These are phyloP conservation scores for Mizuhopecten yessoensis DNA, from an alignment of 1,140 invertebrate genomes.

Conservation along the genomic window DNA sequence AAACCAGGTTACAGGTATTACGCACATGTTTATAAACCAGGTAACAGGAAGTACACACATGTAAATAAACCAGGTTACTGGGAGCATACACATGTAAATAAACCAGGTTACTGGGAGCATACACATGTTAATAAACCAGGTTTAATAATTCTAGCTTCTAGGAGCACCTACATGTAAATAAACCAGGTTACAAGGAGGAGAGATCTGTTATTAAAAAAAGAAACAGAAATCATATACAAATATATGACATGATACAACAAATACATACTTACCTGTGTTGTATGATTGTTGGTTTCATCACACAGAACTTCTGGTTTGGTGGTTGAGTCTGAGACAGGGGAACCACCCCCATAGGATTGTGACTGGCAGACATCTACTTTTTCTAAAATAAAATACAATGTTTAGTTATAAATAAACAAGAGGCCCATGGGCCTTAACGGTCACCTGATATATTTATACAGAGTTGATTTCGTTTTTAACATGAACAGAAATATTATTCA, in stretches of 20 bases:
- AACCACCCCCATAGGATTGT: neutral
- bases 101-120: neutral
- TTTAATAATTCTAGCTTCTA: no score
- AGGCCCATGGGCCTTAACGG: no score
- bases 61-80: neutral
- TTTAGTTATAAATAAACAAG: no score
- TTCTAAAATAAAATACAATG: neutral
- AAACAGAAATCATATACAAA: no score
- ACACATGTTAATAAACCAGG: neutral
- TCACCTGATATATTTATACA: no score
- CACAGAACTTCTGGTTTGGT: neutral
- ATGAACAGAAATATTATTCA: no score
- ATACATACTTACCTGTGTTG: neutral
- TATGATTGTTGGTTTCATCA: conserved; percentile 13
- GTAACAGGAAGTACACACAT: no score
- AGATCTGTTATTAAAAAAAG: no score
- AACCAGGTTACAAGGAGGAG: no score
- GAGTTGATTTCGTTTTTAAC: no score
- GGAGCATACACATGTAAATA: neutral
- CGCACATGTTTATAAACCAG: neutral
- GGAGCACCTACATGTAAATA: neutral
- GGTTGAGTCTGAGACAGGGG: neutral
- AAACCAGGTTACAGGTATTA: neutral
- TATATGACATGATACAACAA: no score
- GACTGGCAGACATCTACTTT: neutral